Evolutionary conservation across 2,888 invertebrate species (phyloP), one percentile per base, ranked within the genome.

Genomic region (Aphodius sticticus): DNA sequence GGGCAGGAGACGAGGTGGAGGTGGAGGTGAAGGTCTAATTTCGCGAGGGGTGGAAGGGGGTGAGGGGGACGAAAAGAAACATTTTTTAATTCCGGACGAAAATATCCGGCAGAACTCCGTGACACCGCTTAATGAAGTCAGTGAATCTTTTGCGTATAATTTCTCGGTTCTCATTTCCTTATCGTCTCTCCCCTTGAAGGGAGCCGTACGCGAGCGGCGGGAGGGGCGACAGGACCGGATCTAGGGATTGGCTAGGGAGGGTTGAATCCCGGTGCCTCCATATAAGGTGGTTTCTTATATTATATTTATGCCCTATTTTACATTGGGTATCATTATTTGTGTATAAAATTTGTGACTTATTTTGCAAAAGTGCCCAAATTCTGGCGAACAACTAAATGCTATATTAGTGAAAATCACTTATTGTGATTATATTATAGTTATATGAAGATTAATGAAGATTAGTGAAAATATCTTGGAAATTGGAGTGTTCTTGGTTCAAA

Each of bases 41-140:
- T 70, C 70, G 70, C 53, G 16, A 16, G 74, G 37, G 72, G 69
- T 16, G 72, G 74, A 72, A 14, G 69, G 69, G 69, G 53, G 37
- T 16, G 35, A 6, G 38, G 35, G 35, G 6, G 38, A 69, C 53
- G 53, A 26, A 70, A 36, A 38, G 69, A 76, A 77, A 77, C 77
- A 74, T 74, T 70, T 79, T 77, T 79, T 79, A 79, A 79, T 79
- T 79, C 74, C 36, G 70, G 7, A 69, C 74, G 74, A 78, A 76
- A 70, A 76, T 76, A 76, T 76, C 76, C 78, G 14, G 78, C 70
- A 78, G 77, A 72, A 76, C 70, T 76, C 70, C 74, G 77, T 77
- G 79, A 79, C 79, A 79, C 79, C 69, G 72, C 69, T 79, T 79
- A 79, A 79, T 79, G 79, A 79, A 79, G 77, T 79, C 79, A 79